A percentile compares a stretch with the other conserved stretches of the same genome.
Conservation (phyloP, 2,113 vertebrate species). For the Synodontis membranacea region DNA sequence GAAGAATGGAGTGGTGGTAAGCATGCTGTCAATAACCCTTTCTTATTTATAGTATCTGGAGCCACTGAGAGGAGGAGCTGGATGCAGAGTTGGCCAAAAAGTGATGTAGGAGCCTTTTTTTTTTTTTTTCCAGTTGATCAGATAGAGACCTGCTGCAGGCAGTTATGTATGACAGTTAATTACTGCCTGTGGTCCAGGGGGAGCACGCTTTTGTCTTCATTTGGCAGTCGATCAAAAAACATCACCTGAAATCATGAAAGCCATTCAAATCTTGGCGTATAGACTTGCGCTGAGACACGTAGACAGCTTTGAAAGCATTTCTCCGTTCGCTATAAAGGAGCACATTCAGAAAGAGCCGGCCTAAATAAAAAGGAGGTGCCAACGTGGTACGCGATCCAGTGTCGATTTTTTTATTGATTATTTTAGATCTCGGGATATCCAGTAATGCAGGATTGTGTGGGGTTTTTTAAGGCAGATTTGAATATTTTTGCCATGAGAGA, state of each 20-base stretch:
- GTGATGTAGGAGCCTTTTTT: conserved; percentile 27
- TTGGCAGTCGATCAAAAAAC: conserved; percentile 33
- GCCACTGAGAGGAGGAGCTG: conserved; percentile 19
- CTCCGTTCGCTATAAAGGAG: not conserved
- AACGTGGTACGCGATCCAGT: conserved; percentile 23
- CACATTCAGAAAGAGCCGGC: not conserved
- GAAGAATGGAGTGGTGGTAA: conserved; percentile 37
- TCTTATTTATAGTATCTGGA: conserved; percentile 43
- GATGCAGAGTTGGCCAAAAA: conserved; percentile 12
- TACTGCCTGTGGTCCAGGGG: conserved; percentile 40
- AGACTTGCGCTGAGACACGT: not conserved
- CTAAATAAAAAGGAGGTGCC: conserved; percentile 26
- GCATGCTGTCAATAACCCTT: conserved; percentile 39
- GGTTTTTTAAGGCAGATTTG: conserved; percentile 68
- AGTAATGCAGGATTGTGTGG: conserved; percentile 63
- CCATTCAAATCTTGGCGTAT: conserved; percentile 36
- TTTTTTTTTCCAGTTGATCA: conserved; percentile 39
- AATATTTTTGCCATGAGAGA: conserved; percentile 69
- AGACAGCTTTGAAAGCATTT: not conserved
- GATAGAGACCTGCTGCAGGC: conserved; percentile 33
- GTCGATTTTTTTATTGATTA: conserved; percentile 60
- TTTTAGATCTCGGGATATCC: conserved; percentile 56
- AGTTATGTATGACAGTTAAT: conserved; percentile 50
- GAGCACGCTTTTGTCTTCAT: conserved; percentile 42
- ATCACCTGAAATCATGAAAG: conserved; percentile 47